Conservation (phyloP, 2,888 invertebrate species). For the Neoitamus cyanurus region DNA sequence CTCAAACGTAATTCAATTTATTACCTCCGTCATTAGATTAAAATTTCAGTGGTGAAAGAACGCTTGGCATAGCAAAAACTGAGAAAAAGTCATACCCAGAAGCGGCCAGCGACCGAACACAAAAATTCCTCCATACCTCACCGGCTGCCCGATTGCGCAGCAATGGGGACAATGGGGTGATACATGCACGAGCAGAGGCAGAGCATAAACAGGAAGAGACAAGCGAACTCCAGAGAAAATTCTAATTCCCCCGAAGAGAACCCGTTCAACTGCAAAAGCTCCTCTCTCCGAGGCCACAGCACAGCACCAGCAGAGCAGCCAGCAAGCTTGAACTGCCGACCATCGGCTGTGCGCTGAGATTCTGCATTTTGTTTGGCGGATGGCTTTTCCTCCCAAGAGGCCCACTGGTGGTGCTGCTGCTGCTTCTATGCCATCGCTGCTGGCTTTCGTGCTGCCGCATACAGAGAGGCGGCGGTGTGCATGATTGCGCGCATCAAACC, state of each 20-base stretch:
- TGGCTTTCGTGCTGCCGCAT: not conserved
- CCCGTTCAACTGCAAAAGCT: not conserved
- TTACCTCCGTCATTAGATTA: not conserved
- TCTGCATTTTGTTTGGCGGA: not conserved
- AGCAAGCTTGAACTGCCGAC: not conserved
- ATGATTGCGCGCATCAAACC: constrained; percentile 16
- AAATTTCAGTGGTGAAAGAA: not conserved
- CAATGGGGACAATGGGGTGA: not conserved
- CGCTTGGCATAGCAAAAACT: not conserved
- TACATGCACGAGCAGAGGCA: not conserved
- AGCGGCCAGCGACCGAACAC: not conserved
- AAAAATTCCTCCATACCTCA: not conserved
- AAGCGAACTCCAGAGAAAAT: not conserved
- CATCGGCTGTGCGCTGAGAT: not conserved
- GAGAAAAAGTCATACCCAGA: not conserved
- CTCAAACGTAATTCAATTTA: not conserved
- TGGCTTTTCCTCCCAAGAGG: constrained; percentile 15
- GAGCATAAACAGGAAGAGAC: not conserved
- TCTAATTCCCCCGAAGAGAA: not conserved
- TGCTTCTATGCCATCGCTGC: not conserved
- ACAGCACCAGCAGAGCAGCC: too few species aligned
- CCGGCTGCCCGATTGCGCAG: not conserved
- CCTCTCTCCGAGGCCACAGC: not conserved
- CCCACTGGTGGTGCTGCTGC: not conserved
- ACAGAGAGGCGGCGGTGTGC: not conserved